Base-by-base conservation (phyloP, 2,113 vertebrate genomes). In the Rhineura floridana region DNA sequence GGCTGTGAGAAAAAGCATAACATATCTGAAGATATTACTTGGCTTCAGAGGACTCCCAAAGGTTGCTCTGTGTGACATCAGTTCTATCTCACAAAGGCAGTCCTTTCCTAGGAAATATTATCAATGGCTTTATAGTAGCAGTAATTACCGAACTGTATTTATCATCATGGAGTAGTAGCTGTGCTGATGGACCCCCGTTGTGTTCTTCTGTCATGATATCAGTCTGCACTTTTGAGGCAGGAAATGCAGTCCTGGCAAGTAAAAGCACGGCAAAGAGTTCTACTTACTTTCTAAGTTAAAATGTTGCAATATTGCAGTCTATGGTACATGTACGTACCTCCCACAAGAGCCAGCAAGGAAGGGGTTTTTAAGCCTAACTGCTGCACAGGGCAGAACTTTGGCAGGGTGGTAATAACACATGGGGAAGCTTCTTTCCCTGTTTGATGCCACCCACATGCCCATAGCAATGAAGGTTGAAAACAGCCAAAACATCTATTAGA, bases 171-270 rank as follows among this genome's bases (percentile, higher is more conserved):
- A 63, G 39, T 33, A 42, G 50, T 70, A 6, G 55, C 70, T 13
- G 52, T 83, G 69, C 44, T 2, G 69, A 59, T 65, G 80, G 70
- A 39, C 55, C 39, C 87, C 80, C 30, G 69, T 80, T 65, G 80
- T 83, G 87, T 65, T 82, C 80, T 39, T 62, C 80, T 83, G 69
- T 50, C 70, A 23, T 50, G 55, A 83, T 33, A 63, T 50, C 70
- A 75, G 7, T 75, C 23, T 65, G 42, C 75, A 55, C 87, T 88
- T 83, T 88, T 48, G 50, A 75, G 70, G 87, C 70, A 75, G 80
- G 87, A 88, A 88, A 50, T 39, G n/a, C 23, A 39, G 69, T 39
- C n/a, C 80, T 88, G 70, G 80, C 70, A 87, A 87, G 44, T 73
- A 30, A 17, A 83, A 81, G 79, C 70, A 44, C 82, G 79, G 73